Base-by-base conservation (phyloP, 2,797 vertebrate species). In the Fratercula arctica region DNA sequence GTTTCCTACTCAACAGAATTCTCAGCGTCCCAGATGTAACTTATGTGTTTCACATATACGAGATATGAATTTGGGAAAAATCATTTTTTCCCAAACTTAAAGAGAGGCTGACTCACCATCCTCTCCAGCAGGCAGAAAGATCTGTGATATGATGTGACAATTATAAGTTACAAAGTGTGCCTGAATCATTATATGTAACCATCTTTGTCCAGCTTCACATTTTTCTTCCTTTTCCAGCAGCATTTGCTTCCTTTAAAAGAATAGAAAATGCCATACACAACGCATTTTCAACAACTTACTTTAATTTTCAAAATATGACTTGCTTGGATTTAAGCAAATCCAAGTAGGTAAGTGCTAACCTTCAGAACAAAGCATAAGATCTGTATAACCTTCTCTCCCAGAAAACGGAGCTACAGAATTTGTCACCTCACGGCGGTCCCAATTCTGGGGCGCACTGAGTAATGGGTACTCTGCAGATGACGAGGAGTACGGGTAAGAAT, bases 351-450 rank as follows among this genome's bases (percentile, higher is more conserved):
- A 89, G 17, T n/a, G 28, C 35, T 90, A 29, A 45, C 31, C 13
- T 89, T 80, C 7, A 19, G 37, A 73, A 80, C 17, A 84, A 84
- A 86, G 46, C 19, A 57, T 35, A 69, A 88, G 56, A 82, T 60
- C 48, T 35, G 33, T 29, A 29, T 21, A 35, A 13, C 19, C 5
- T 81, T 67, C 19, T 46, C 9, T 72, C 43, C 29, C 26, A 83
- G 84, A 46, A 85, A 92, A 61, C 0, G 3, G 10, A 69, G 12
- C 7, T 46, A 72, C 14, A 74, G 37, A 87, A 59, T 89, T 85
- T 79, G 63, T 69, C 31, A 43, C 18, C n/a, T 89, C 26, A 9
- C 0, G 0, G 33, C 43, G 12, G 50, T 16, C 28, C 20, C 0
- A 5, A 0, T 85, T 70, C 33, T 59, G 48, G 10, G 10, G 13